Evolutionary conservation across 2,888 invertebrate species (phyloP), one percentile per base, ranked within the genome.

Genomic region (Caenorhabditis uteleia): DNA sequence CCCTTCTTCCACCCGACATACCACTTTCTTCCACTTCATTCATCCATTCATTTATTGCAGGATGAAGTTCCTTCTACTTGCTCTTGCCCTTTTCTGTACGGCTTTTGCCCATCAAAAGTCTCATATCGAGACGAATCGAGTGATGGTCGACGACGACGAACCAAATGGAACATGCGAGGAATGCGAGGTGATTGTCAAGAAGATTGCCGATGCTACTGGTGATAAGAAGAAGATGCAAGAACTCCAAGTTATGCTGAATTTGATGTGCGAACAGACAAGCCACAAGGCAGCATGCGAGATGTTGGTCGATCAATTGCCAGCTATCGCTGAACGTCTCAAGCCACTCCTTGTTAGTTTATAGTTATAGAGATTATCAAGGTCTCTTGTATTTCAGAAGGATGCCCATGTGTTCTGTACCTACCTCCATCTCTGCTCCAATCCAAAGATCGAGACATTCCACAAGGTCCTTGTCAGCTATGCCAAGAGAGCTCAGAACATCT

Each of bases 371-470:
- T 10, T 29, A 10, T n/a, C n/a, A n/a, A n/a, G n/a, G n/a, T n/a
- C n/a, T n/a, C n/a, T 46, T 21, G 8, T 3, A 25, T 66, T 67
- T 26, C 57, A 80, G 78, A 65, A 64, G 36, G 73, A 81, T 58
- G 42, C 76, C 14, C 49, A 75, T 14, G 64, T 66, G 33, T 72
- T 80, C 21, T 81, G 81, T 69, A 56, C 67, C 44, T 59, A 71
- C 33, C 53, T 81, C 47, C 81, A 74, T 49, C 50, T 81, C 50
- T 81, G 81, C 71, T 40, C 46, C 34, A 82, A 81, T 74, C 42
- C 48, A 34, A 59, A 57, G 21, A 68, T 81, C 44, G 73, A 78
- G 45, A 51, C 66, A 31, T 80, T 82, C 75, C 78, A 74, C 56
- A 68, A 72, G 10, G 45, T 80, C 29, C 75, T 77, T 12, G 45